These are phyloP conservation scores for Yponomeuta evonymella DNA, from an alignment of 2,888 invertebrate species.

Conservation along the genomic window DNA sequence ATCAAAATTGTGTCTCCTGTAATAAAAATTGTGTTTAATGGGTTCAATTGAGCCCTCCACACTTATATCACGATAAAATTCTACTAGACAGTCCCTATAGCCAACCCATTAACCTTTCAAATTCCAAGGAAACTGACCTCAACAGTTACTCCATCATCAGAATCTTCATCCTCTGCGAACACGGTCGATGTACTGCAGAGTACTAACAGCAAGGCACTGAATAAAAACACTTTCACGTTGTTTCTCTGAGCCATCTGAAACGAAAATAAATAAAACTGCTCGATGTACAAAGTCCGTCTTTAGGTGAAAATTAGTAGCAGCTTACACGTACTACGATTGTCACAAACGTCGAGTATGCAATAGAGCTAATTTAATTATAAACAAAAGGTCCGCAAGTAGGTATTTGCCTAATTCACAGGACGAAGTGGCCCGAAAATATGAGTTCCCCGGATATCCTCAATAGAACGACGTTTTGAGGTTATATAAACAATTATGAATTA, in stretches of 20 bases:
- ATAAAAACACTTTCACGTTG: constrained; percentile 37
- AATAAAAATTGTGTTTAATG: no score
- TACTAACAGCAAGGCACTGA: constrained; percentile 48
- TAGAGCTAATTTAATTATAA: constrained; percentile 43
- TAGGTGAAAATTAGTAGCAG: neutral
- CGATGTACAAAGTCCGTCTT: constrained; percentile 17
- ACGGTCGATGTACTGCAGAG: constrained; percentile 33
- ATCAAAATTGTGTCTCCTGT: no score
- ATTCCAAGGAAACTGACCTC: constrained; percentile 49
- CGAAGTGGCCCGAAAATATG: constrained; percentile 21
- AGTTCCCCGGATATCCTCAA: constrained; percentile 58
- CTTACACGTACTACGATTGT: neutral
- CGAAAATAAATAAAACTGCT: constrained; percentile 13
- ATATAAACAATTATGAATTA: neutral
- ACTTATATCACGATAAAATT: no score
- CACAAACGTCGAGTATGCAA: neutral
- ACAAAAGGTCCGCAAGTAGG: constrained; percentile 26
- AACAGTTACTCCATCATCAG: constrained; percentile 53
- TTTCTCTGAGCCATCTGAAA: constrained; percentile 64
- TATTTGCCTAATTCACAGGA: constrained; percentile 14
- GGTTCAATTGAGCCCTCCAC: no score
- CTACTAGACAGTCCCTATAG: no score
- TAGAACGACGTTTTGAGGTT: constrained; percentile 23
- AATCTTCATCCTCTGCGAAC: constrained; percentile 39
- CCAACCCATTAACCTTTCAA: no score